Conservation (phyloP, 2,113 vertebrate species). For the Apteryx mantelli region DNA sequence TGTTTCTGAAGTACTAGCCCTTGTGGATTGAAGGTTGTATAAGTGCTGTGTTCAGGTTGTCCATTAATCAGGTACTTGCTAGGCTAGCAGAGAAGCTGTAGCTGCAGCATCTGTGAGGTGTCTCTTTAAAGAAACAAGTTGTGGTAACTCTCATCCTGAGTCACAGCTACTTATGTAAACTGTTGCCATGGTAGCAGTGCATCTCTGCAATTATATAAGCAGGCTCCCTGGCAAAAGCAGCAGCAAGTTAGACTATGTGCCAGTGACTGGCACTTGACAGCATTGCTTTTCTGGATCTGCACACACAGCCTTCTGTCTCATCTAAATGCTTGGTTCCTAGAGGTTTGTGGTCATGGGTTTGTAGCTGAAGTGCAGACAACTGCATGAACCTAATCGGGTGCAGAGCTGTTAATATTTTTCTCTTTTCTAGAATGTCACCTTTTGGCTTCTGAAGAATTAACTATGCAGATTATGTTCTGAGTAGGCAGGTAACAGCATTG, state of each 20-base stretch:
- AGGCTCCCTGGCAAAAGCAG: neutral
- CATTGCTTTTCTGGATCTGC: neutral
- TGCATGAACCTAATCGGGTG: neutral
- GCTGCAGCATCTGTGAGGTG: neutral
- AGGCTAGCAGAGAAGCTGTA: neutral
- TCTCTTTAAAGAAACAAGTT: neutral
- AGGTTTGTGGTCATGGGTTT: neutral
- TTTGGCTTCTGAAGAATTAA: neutral
- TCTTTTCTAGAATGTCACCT: neutral
- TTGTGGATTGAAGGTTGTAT: accelerated
- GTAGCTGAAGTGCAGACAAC: accelerated
- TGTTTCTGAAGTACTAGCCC: accelerated
- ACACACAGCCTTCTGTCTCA: accelerated
- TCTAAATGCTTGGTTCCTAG: accelerated
- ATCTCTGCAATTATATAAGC: slow-evolving; percentile 47
- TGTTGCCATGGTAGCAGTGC: slow-evolving; percentile 61
- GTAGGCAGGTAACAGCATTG: neutral
- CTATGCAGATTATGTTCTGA: neutral
- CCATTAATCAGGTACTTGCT: accelerated
- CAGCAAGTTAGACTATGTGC: neutral
- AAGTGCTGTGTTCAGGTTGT: neutral
- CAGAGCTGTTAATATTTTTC: neutral
- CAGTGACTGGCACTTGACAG: neutral
- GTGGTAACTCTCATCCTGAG: neutral
- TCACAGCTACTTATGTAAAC: slow-evolving; percentile 63